Evolutionary conservation across 1,140 invertebrate genomes (phyloP).

Genomic region (Dufourea novaeangliae): DNA sequence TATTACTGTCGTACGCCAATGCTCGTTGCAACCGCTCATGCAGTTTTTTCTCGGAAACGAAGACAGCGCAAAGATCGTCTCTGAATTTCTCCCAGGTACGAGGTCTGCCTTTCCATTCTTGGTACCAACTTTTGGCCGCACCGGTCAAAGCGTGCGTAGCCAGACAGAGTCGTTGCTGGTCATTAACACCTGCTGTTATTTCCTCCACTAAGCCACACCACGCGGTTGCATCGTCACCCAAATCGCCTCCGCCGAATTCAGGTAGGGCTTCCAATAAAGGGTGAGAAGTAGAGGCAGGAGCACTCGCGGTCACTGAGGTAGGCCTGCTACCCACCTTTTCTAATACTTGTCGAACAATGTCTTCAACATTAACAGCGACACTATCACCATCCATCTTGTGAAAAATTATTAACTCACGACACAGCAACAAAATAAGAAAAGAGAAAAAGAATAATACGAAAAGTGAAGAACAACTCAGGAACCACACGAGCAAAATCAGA

Average conservation of each 20-base stretch:
- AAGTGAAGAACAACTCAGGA: too few relatives aligned
- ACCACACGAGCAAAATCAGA: background rate
- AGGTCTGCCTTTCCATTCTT: background rate
- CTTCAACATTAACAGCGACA: background rate
- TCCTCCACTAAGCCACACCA: background rate
- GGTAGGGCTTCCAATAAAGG: background rate
- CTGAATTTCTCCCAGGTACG: background rate
- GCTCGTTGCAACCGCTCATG: background rate
- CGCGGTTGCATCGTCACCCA: background rate
- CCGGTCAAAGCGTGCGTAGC: background rate
- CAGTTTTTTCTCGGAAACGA: background rate
- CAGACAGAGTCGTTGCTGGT: background rate
- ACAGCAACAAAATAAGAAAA: background rate
- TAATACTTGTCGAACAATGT: background rate
- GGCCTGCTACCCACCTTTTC: background rate
- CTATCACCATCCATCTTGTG: background rate
- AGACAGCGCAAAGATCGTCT: background rate
- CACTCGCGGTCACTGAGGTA: background rate
- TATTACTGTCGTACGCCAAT: background rate
- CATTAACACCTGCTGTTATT: background rate
- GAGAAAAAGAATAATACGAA: too few relatives aligned
- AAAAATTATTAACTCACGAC: background rate
- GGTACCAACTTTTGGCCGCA: background rate
- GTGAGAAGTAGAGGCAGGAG: background rate
- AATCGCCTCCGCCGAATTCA: too few relatives aligned